Percentiles rank a stretch among this genome's conserved stretches.
Evolutionary conservation across 2,888 invertebrate genomes (phyloP).

Genomic region (Tholera decimalis): DNA sequence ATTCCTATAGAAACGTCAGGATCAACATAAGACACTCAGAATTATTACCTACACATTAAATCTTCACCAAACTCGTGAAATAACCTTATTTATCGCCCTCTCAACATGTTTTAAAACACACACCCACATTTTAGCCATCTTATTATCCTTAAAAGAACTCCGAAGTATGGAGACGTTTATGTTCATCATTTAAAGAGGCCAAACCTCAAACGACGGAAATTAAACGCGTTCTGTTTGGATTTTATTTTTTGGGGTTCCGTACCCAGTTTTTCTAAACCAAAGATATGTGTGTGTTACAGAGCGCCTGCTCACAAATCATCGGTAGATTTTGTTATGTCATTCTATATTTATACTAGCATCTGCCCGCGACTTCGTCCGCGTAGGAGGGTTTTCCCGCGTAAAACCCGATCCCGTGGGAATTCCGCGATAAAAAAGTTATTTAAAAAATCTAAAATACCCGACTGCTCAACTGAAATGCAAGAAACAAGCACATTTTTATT

Average conservation of each 20-base stretch:
- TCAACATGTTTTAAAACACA: slow-evolving; percentile 53
- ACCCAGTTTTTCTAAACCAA: not conserved
- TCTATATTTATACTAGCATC: too few species aligned
- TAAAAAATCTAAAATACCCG: too few species aligned
- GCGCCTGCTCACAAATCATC: too few species aligned
- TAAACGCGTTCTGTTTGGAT: slow-evolving; percentile 44
- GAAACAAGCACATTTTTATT: too few species aligned
- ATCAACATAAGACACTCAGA: slow-evolving; percentile 15
- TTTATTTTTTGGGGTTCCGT: slow-evolving; percentile 49
- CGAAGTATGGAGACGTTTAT: slow-evolving; percentile 33
- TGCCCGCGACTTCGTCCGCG: too few species aligned
- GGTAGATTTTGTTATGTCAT: too few species aligned
- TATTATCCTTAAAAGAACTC: slow-evolving; percentile 39
- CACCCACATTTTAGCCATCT: slow-evolving; percentile 36
- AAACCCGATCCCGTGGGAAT: too few species aligned
- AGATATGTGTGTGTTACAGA: not conserved
- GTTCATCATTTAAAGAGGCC: slow-evolving; percentile 48
- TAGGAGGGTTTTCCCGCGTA: too few species aligned
- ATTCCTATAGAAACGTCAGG: not conserved
- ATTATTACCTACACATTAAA: slow-evolving; percentile 27
- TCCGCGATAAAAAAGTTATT: too few species aligned
- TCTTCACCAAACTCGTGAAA: slow-evolving; percentile 28
- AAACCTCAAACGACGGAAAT: slow-evolving; percentile 56
- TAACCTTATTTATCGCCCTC: slow-evolving; percentile 30
- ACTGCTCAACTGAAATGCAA: too few species aligned